A percentile compares a stretch with the other conserved stretches of the same genome.
Evolutionary conservation across 2,888 invertebrate species (phyloP).

Genomic region (Eupithecia insigniata): DNA sequence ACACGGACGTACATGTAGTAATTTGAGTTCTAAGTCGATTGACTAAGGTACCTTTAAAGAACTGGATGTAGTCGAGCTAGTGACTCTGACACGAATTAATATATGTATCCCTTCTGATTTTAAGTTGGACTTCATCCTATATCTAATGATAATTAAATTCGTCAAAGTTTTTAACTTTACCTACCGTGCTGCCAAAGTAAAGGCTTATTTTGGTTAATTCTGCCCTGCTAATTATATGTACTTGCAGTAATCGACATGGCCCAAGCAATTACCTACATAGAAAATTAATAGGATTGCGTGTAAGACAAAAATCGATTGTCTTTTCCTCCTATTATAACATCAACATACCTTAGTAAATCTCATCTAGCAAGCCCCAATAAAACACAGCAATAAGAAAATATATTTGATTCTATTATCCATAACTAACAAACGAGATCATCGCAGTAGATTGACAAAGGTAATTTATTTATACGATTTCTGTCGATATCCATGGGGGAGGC

Average conservation of each 20-base stretch:
- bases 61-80: not conserved
- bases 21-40: not conserved
- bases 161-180: not conserved
- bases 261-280: no score
- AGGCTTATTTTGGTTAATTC: not conserved
- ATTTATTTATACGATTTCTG: slow-evolving; percentile 81
- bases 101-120: not conserved
- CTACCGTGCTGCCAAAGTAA: not conserved
- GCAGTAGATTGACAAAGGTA: slow-evolving; percentile 73
- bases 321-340: slow-evolving; percentile 15
- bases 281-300: not conserved
- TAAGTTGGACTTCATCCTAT: not conserved
- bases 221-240: no score
- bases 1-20: slow-evolving; percentile 18
- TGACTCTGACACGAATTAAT: not conserved
- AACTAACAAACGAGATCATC: slow-evolving; percentile 57
- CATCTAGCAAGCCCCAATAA: slow-evolving; percentile 26
- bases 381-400: slow-evolving; percentile 39
- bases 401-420: slow-evolving; percentile 43
- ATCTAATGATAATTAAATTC: not conserved
- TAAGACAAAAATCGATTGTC: not conserved
- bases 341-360: slow-evolving; percentile 37
- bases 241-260: no score
- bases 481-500: slow-evolving; percentile 57
- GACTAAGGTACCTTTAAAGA: not conserved